Conservation (phyloP, 2,113 vertebrate species). For the Podarcis muralis region DNA sequence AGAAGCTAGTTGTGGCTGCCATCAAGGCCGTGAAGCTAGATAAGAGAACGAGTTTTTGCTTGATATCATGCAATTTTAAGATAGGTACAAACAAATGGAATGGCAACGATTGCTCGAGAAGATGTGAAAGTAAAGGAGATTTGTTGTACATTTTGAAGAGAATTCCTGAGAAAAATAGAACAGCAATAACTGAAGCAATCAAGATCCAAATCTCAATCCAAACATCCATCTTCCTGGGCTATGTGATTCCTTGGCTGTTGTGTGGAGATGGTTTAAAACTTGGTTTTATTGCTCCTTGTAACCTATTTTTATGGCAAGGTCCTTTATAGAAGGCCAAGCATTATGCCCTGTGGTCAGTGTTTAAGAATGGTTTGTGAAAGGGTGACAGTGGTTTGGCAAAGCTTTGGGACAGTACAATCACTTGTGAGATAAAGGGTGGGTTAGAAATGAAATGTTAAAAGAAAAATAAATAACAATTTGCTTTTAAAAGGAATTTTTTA, state of each 20-base stretch:
- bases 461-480: neutral
- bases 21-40: neutral
- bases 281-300: neutral
- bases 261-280: neutral
- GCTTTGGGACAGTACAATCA: neutral
- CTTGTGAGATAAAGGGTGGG: no score
- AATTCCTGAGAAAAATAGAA: neutral
- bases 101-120: neutral
- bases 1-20: neutral
- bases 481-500: neutral
- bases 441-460: neutral
- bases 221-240: neutral
- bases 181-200: neutral
- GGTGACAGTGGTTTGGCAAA: conserved; percentile 1
- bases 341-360: neutral
- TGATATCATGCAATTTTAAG: neutral
- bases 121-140: neutral
- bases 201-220: neutral
- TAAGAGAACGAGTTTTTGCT: neutral
- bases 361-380: neutral
- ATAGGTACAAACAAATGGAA: neutral
- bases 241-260: neutral
- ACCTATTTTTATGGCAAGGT: neutral
- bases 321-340: neutral
- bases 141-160: neutral